Percentiles rank a stretch among this genome's conserved stretches.
Conservation (phyloP, 2,888 invertebrate genomes). For the Dasypogon diadema region DNA sequence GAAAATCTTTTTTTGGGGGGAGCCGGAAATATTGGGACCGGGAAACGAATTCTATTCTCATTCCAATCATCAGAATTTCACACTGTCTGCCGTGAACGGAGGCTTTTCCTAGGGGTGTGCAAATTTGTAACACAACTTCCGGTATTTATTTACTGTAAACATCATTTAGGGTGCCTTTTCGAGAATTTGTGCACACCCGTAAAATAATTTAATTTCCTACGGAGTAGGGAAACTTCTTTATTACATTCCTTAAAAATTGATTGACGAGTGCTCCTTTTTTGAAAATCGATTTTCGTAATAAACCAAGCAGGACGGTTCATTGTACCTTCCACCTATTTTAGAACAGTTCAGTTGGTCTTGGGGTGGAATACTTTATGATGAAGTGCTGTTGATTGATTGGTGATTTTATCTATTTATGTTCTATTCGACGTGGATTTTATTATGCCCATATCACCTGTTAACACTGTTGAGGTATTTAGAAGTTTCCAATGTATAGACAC, state of each 20-base stretch:
- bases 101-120: background rate
- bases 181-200: conserved; percentile 9
- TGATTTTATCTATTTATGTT: no score
- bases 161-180: conserved; percentile 3
- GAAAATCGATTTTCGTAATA: conserved; percentile 12
- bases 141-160: conserved; percentile 26
- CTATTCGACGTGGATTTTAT: no score
- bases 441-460: no score
- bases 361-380: no score
- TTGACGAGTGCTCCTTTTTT: conserved; percentile 8
- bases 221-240: conserved; percentile 22
- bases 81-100: background rate
- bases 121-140: conserved; percentile 30
- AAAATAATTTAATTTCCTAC: conserved; percentile 36
- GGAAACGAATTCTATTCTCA: background rate
- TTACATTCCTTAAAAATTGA: conserved; percentile 37
- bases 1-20: background rate
- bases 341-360: no score
- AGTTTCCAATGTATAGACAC: no score
- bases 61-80: background rate
- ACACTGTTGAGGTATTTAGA: no score
- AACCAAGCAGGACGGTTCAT: conserved; percentile 3
- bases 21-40: background rate
- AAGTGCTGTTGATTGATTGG: no score
- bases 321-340: background rate